These are phyloP conservation scores for Python bivittatus DNA, from an alignment of 2,113 vertebrate species.

Conservation along the genomic window DNA sequence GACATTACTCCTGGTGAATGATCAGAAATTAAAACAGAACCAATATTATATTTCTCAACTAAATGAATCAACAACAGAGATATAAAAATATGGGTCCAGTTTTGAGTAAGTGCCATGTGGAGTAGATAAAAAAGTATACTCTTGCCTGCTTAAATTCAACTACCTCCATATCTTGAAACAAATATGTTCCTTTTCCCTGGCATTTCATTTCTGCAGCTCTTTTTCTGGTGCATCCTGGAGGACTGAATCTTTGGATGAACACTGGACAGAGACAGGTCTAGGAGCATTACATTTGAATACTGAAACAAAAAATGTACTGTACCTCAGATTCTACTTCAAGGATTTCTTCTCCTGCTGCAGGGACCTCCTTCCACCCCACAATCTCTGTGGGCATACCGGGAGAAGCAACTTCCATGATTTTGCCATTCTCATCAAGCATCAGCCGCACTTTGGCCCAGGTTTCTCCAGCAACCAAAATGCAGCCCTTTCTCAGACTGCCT, in stretches of 20 bases:
- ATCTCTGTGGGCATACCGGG: conserved; percentile 88
- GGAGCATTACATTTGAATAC: background rate
- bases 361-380: conserved; percentile 90
- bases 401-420: conserved; percentile 70
- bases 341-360: conserved; percentile 89
- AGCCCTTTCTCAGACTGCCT: conserved; percentile 86
- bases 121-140: background rate
- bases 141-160: background rate
- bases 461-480: conserved; percentile 86
- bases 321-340: conserved; percentile 97
- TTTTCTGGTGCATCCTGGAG: background rate
- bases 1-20: background rate
- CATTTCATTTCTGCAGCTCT: background rate
- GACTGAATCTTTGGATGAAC: background rate
- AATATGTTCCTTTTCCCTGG: background rate
- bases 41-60: background rate
- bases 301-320: conserved; percentile 11
- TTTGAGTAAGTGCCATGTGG: background rate
- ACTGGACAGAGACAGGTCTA: background rate
- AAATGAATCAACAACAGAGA: background rate
- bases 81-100: background rate
- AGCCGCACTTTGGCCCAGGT: conserved; percentile 92
- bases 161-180: background rate
- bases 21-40: background rate
- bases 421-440: conserved; percentile 88